A percentile compares a stretch with the other conserved stretches of the same genome.
Evolutionary conservation across 2,113 vertebrate genomes (phyloP).

Genomic region (Prochilodus magdalenae): DNA sequence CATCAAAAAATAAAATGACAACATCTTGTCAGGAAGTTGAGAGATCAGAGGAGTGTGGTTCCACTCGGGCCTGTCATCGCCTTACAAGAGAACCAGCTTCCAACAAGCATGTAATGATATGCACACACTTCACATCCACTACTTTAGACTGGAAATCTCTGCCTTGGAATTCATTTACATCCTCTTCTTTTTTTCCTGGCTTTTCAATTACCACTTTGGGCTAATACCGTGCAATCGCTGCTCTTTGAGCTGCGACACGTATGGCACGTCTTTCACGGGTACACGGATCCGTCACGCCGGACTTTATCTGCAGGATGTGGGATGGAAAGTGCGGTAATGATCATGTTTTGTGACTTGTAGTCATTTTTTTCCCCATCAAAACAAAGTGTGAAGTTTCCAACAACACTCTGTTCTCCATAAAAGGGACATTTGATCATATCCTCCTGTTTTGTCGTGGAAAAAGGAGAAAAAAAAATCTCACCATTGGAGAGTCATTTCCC

Average conservation of each 20-base stretch:
- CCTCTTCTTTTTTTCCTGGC: slow-evolving; percentile 52
- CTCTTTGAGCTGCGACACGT: neutral
- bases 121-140: slow-evolving; percentile 63
- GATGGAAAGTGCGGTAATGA: slow-evolving; percentile 23
- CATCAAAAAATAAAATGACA: slow-evolving; percentile 68
- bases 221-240: slow-evolving; percentile 5
- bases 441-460: slow-evolving; percentile 59
- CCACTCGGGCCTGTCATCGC: slow-evolving; percentile 64
- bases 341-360: neutral
- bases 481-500: slow-evolving; percentile 76
- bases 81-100: slow-evolving; percentile 65
- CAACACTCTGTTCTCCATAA: slow-evolving; percentile 76
- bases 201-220: slow-evolving; percentile 47
- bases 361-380: slow-evolving; percentile 10
- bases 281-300: neutral
- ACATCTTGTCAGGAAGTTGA: slow-evolving; percentile 71
- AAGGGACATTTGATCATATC: slow-evolving; percentile 75
- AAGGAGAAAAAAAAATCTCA: slow-evolving; percentile 68
- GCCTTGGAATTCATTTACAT: slow-evolving; percentile 54
- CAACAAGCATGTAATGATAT: slow-evolving; percentile 61
- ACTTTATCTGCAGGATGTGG: neutral
- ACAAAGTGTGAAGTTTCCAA: slow-evolving; percentile 70
- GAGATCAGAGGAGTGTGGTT: slow-evolving; percentile 72
- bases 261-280: slow-evolving; percentile 8
- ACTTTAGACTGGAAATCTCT: slow-evolving; percentile 43